phyloP scores from a whole-genome alignment of 2,888 invertebrate genomes.

The Pharmacophagus antenor region DNA sequence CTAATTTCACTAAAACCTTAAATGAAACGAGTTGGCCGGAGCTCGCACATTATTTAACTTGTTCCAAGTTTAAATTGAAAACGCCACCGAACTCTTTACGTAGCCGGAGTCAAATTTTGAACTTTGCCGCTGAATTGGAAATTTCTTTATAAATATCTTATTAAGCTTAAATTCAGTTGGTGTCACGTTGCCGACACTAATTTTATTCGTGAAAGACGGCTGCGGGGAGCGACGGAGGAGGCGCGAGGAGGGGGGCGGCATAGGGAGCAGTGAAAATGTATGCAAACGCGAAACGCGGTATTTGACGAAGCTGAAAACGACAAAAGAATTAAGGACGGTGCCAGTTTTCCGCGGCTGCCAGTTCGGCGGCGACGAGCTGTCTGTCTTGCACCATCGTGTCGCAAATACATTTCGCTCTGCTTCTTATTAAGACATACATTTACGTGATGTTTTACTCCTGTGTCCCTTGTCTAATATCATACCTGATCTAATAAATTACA shows the following conservation, averaged over 20 bases:
- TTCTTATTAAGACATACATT: conserved; percentile 64
- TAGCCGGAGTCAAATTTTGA: conserved; percentile 78
- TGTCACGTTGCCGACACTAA: conserved; percentile 81
- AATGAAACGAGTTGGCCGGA: conserved; percentile 77
- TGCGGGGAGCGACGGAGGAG: conserved; percentile 47
- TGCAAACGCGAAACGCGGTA: conserved; percentile 76
- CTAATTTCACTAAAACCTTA: conserved; percentile 80
- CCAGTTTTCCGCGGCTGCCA: conserved; percentile 37
- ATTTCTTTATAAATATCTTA: conserved; percentile 81
- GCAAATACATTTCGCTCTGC: conserved; percentile 68
- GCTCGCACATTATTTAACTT: conserved; percentile 80
- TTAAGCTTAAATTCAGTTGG: conserved; percentile 80
- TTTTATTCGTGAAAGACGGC: conserved; percentile 78
- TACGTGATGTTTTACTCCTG: conserved; percentile 26
- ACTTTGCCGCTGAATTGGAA: conserved; percentile 80
- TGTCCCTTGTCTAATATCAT: not conserved
- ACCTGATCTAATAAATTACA: not conserved
- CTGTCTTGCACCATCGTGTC: conserved; percentile 44
- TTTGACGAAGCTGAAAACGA: conserved; percentile 78
- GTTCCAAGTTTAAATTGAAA: conserved; percentile 80
- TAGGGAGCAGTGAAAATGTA: conserved; percentile 67
- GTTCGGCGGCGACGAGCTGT: conserved; percentile 43
- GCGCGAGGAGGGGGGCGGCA: conserved; percentile 37
- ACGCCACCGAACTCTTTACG: conserved; percentile 77
- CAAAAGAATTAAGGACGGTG: conserved; percentile 72